Base-by-base conservation (phyloP, 2,888 invertebrate genomes). In the Perithous albicinctus region DNA sequence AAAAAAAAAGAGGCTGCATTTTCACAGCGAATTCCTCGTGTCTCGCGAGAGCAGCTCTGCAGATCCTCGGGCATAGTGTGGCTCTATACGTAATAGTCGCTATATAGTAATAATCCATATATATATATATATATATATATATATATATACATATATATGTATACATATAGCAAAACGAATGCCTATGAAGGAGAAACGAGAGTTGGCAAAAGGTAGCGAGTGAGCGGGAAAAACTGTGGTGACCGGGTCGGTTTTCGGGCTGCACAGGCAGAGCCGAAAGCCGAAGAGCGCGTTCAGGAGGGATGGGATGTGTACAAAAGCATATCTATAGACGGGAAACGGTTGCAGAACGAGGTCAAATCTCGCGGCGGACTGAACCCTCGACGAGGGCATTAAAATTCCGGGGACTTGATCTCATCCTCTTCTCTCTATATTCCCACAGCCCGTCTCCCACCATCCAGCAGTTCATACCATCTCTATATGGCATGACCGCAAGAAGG, bases 371-470 rank as follows among this genome's bases (percentile, higher is more conserved):
- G 78, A 78, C 78, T 82, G 78, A 82, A 59, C 78, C 59, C 75
- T 54, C 78, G 75, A 78, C 75, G 78, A 78, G 78, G 78, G 75
- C 82, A 78, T 82, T 82, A 82, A 82, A 82, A 82, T 82, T 82
- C 78, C 75, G 75, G 82, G 48, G 64, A 78, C 78, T 64, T 15
- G 78, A 51, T 78, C 70, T 75, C 59, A 41, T 66, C 76, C 76
- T 38, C 59, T n/a, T n/a, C n/a, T n/a, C n/a, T n/a, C n/a, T n/a
- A n/a, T n/a, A n/a, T n/a, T n/a, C n/a, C n/a, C n/a, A n/a, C n/a
- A n/a, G n/a, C n/a, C n/a, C n/a, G n/a, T n/a, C n/a, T n/a, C n/a
- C n/a, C n/a, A n/a, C n/a, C n/a, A n/a, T n/a, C 41, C 67, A 15
- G 61, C 69, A n/a, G 81, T 81, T 77, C 66, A 64, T 75, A 73